These are phyloP conservation scores for Homalodisca vitripennis DNA, from an alignment of 1,140 invertebrate species.

Conservation along the genomic window DNA sequence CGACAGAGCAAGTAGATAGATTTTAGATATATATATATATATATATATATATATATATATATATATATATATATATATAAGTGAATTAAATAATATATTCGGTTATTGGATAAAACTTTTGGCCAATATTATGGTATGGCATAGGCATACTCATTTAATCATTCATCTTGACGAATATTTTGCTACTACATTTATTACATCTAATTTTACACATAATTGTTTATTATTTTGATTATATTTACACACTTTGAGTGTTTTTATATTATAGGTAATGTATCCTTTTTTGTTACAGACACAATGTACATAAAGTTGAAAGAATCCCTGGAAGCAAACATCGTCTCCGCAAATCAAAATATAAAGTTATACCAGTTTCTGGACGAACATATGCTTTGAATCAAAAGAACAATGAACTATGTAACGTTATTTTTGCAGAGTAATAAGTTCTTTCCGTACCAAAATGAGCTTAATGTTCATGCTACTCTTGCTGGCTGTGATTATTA, in stretches of 20 bases:
- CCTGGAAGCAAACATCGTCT: slow-evolving; percentile 64
- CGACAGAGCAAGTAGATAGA: no score
- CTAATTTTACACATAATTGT: no score
- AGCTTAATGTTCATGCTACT: background rate
- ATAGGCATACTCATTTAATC: no score
- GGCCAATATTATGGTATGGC: no score
- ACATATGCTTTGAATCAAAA: slow-evolving; percentile 76
- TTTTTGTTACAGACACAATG: slow-evolving; percentile 56
- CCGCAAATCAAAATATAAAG: slow-evolving; percentile 56
- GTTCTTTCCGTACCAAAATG: background rate
- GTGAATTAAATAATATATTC: no score
- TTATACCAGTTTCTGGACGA: slow-evolving; percentile 56
- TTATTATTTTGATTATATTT: background rate
- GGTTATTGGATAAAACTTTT: no score
- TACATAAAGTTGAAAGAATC: slow-evolving; percentile 68
- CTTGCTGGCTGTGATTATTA: background rate
- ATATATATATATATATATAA: no score
- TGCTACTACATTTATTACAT: no score
- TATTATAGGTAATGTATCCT: slow-evolving; percentile 20
- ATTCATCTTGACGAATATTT: no score
- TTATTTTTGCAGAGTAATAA: slow-evolving; percentile 35
- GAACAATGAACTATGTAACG: slow-evolving; percentile 74
- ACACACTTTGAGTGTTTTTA: slow-evolving; percentile 27
- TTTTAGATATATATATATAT: no score
- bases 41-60: no score